Evolutionary conservation across 2,888 invertebrate species (phyloP), one percentile per base, ranked within the genome.

Genomic region (Antheraea yamamai): DNA sequence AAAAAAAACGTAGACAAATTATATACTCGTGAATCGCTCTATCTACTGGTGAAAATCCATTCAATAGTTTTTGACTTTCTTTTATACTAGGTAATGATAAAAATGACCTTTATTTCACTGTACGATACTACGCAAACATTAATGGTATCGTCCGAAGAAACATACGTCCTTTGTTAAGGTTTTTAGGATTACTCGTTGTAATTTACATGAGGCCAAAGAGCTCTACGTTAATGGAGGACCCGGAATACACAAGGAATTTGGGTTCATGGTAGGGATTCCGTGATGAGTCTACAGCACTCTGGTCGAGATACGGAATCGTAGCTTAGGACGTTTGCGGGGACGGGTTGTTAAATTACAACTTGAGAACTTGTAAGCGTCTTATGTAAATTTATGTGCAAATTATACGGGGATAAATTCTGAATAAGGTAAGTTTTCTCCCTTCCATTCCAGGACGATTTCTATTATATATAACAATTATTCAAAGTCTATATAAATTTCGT

Each of bases 211-310:
- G 39, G 35, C 70, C 70, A 70, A 39, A 70, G 39, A 20, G 70
- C 23, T 39, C 70, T 39, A 70, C n/a, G 39, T 39, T 70, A 70
- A 70, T 70, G 20, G 70, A 73, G 77, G 75, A 78, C 77, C 77
- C 74, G 75, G 73, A 77, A 78, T 77, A 80, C 77, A 82, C 77
- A 79, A 78, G 75, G 78, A 74, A 75, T n/a, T 74, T 75, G 75
- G 74, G 74, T 74, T 78, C 30, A 75, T 74, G 73, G 77, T 82
- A 79, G 77, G 79, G 84, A 80, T 82, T 81, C 75, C 74, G 77
- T 81, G 82, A 84, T 82, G 82, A 84, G 79, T 81, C 81, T 79
- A 77, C 80, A 84, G 84, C 80, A 82, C 80, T 85, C 82, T 75
- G 78, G 78, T 76, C 78, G 77, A 79, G 82, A 81, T 82, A 79